Base-by-base conservation (phyloP, 92 coral and sea anemone species). In the Hydrozoanthus gracilis region DNA sequence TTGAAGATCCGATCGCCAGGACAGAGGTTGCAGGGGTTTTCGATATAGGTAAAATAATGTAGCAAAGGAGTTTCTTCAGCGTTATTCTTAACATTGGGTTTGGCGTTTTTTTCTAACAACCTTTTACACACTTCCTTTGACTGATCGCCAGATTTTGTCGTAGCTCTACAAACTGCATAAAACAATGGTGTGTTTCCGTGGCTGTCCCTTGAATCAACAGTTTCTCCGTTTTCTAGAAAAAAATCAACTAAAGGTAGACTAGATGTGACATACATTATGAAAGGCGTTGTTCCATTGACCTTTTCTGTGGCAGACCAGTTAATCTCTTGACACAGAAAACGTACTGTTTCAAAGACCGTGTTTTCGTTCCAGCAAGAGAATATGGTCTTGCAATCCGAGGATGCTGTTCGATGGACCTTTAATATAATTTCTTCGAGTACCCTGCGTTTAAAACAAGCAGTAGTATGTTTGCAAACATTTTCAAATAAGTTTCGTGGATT, bases 341-440 rank as follows among this genome's bases (percentile, higher is more conserved):
- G n/a, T 35, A 64, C 69, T 64, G 69, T n/a, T 16, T n/a, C 69
- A n/a, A 64, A 15, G 7, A 64, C 3, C 3, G 69, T 64, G 8
- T 17, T 64, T 64, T 64, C 69, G 4, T 17, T 64, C 69, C 69
- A 64, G 69, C 69, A 64, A 64, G 69, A 64, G 18, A 64, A 64
- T 3, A n/a, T 4, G n/a, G 69, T 64, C 18, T 64, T 64, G 35
- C 69, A 64, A 9, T 64, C 69, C 7, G 69, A 4, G 7, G 69
- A 64, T 64, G 69, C 39, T 64, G 69, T 64, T 64, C 69, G 69
- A 64, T 64, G 69, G 13, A 64, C 18, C 18, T 64, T 64, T 35
- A 64, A n/a, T 10, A 64, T 3, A 7, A 64, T 64, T 64, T 64
- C 69, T 64, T 64, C 69, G 8, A 64, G 9, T 64, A 64, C n/a